Base-by-base conservation (phyloP, 1,140 invertebrate species). In the Papilio dardanus region DNA sequence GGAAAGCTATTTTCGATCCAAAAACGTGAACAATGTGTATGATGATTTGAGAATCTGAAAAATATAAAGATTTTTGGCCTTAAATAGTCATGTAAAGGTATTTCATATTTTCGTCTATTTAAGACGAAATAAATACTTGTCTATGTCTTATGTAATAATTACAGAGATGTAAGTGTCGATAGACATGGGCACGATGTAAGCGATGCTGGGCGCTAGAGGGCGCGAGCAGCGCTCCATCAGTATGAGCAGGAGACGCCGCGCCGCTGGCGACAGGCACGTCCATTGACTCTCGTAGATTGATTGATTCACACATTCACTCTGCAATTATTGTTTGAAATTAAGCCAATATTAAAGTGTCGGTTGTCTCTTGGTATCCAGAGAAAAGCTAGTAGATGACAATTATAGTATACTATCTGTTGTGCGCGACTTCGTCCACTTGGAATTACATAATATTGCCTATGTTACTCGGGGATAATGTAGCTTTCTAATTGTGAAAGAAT, bases 41-140 rank as follows among this genome's bases (percentile, higher is more conserved):
- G 88, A 90, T n/a, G 80, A 83, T 78, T 80, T 82, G 21, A 92
- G 78, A 16, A 90, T 85, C 88, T 90, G 88, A 30, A 85, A 90
- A 74, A n/a, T n/a, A n/a, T n/a, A n/a, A n/a, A n/a, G n/a, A n/a
- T n/a, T n/a, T n/a, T n/a, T n/a, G n/a, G n/a, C n/a, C n/a, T n/a
- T n/a, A n/a, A n/a, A n/a, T n/a, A n/a, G n/a, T n/a, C n/a, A n/a
- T n/a, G n/a, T n/a, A n/a, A n/a, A n/a, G n/a, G n/a, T n/a, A n/a
- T n/a, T n/a, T n/a, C n/a, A n/a, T n/a, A n/a, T n/a, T n/a, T n/a
- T n/a, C n/a, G n/a, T n/a, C n/a, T n/a, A n/a, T n/a, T n/a, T n/a
- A n/a, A n/a, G n/a, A n/a, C n/a, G n/a, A n/a, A n/a, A n/a, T n/a
- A n/a, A n/a, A n/a, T n/a, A n/a, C n/a, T n/a, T n/a, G n/a, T n/a